Percentiles rank a stretch among this genome's conserved stretches.
phyloP scores from a whole-genome alignment of 2,113 vertebrate species.

The Lonchura striata region DNA sequence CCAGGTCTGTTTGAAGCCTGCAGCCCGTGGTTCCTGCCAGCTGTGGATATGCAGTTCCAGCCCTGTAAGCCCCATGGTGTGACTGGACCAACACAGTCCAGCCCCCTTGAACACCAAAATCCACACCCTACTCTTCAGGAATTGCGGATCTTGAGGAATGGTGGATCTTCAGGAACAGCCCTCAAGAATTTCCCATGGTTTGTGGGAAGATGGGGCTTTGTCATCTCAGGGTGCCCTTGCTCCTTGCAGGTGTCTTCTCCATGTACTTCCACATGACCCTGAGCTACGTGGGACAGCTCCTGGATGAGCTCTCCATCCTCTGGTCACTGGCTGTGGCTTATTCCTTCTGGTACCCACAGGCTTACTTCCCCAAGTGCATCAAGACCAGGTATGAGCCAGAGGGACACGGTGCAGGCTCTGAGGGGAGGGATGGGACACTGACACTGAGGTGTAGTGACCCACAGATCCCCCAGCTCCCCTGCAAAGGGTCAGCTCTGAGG shows the following conservation, averaged over 20 bases:
- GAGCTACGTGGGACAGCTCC: constrained; percentile 91
- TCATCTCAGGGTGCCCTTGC: background rate
- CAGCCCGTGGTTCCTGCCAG: background rate
- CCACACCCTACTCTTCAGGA: background rate
- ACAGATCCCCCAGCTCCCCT: background rate
- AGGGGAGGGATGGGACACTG: background rate
- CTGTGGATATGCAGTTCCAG: background rate
- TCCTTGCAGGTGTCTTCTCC: constrained; percentile 84
- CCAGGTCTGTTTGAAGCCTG: accelerated
- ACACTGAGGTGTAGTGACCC: background rate
- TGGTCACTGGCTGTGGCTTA: constrained; percentile 86
- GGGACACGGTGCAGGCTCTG: background rate
- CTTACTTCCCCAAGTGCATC: constrained; percentile 81
- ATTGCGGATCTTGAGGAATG: background rate
- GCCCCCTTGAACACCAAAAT: background rate
- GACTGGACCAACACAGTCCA: background rate
- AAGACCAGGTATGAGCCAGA: constrained; percentile 79
- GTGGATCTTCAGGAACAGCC: background rate
- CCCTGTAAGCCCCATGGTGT: background rate
- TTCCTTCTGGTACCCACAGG: constrained; percentile 85
- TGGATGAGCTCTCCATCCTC: constrained; percentile 93
- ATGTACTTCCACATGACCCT: constrained; percentile 95
- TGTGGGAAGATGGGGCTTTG: background rate
- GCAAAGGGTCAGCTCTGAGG: background rate
- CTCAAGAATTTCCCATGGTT: background rate